Evolutionary conservation across 2,113 vertebrate species (phyloP), one percentile per base, ranked within the genome.

Genomic region (Gallinago undulata): DNA sequence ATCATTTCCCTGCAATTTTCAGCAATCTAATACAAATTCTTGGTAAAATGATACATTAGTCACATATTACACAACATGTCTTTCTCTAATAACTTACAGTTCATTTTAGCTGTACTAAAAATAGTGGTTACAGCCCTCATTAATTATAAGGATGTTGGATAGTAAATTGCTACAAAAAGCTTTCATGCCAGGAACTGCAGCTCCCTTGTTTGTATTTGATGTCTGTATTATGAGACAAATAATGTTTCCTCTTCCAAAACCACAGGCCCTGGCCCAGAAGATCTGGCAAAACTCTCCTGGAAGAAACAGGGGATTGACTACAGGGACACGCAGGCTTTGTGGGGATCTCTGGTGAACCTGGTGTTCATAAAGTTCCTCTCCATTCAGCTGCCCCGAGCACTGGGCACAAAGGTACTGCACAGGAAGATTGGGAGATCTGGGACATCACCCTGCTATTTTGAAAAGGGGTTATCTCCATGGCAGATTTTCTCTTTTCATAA

Each of bases 141-240:
- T 97, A 96, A 93, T 96, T 96, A 80, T 59, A 62, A 91, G 55
- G 45, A 93, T 19, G 70, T 76, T 90, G 87, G 84, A 88, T 66
- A 88, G 78, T 70, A 91, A 93, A 95, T 96, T 91, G 78, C 72
- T 80, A 50, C 72, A 79, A 45, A 96, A 94, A 90, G 45, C 81
- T 90, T 93, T 96, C 70, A 93, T 96, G 94, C 91, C 93, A 93
- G 91, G 78, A 95, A 90, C 91, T 96, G 75, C 78, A 94, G 87
- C 75, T 96, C 90, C 82, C 87, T 96, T 95, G 87, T 94, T 96
- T 96, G 89, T 73, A 80, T 93, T 97, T 96, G 93, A 88, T 93
- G 90, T 95, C 92, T 95, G 63, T 77, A 83, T 93, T 77, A 90
- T 50, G 84, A 96, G 87, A 95, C 74, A 95, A 95, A 95, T 76